Conservation (phyloP, 2,888 invertebrate species). For the Catocala nupta region DNA sequence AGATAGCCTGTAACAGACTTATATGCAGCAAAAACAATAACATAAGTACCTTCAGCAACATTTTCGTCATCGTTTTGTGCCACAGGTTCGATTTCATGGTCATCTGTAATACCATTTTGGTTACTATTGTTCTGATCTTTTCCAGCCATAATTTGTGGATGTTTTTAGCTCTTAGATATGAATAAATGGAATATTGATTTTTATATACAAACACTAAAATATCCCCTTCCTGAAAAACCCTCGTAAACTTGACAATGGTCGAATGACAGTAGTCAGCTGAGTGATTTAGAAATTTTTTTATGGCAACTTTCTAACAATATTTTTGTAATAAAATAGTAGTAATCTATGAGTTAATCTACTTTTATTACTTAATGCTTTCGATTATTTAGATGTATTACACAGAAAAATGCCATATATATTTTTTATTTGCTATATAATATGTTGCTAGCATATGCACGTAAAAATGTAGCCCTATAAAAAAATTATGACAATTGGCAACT, state of each 20-base stretch:
- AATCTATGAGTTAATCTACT: too few relatives aligned
- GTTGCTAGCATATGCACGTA: neutral
- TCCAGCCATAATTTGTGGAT: slow-evolving; percentile 46
- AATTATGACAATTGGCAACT: slow-evolving; percentile 34
- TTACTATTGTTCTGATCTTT: slow-evolving; percentile 46
- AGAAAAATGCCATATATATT: too few relatives aligned
- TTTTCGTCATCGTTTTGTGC: slow-evolving; percentile 37
- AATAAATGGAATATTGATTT: too few relatives aligned
- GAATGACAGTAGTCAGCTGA: slow-evolving; percentile 6
- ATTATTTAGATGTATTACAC: too few relatives aligned
- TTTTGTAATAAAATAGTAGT: too few relatives aligned
- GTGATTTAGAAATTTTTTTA: neutral
- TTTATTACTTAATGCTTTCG: too few relatives aligned
- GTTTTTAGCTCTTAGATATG: neutral
- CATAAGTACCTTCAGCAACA: slow-evolving; percentile 43
- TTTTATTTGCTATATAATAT: too few relatives aligned
- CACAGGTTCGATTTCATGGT: slow-evolving; percentile 41
- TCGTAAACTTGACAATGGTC: neutral
- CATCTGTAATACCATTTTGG: slow-evolving; percentile 41
- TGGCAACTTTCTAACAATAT: neutral
- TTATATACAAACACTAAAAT: too few relatives aligned
- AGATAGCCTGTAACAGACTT: too few relatives aligned
- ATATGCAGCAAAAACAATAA: neutral
- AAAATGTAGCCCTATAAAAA: neutral
- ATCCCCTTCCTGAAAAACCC: too few relatives aligned